Evolutionary conservation across 2,888 invertebrate species (phyloP).

Genomic region (Anoncus sp.): DNA sequence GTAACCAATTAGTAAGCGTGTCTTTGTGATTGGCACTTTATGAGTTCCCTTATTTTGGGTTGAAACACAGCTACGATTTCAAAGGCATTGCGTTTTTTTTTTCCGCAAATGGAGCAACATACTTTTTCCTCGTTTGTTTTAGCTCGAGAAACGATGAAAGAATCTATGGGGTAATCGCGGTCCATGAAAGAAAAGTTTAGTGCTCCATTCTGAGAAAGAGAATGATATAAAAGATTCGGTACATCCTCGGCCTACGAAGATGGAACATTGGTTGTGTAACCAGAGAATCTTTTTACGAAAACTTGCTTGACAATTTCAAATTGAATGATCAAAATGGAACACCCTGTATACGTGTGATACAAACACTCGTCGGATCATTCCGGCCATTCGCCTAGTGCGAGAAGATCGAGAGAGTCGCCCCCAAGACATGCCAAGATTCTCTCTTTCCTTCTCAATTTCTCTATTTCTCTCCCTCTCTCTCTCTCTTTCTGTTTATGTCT

Average conservation of each 20-base stretch:
- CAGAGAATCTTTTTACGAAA: neutral
- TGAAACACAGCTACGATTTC: too few species aligned
- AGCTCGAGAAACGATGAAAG: too few species aligned
- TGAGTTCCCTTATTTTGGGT: too few species aligned
- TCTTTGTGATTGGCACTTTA: too few species aligned
- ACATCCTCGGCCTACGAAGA: neutral
- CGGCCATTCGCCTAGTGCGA: constrained; percentile 39
- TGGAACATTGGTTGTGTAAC: neutral
- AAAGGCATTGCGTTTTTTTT: too few species aligned
- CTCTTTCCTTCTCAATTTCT: constrained; percentile 62
- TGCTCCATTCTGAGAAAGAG: neutral
- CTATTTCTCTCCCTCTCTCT: constrained; percentile 60
- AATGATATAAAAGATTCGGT: neutral
- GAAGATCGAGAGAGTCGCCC: constrained; percentile 49
- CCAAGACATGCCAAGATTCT: constrained; percentile 40
- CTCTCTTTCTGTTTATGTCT: constrained; percentile 61
- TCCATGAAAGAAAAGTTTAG: too few species aligned
- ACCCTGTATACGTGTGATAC: constrained; percentile 30
- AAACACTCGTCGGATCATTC: constrained; percentile 47
- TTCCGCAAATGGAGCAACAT: too few species aligned
- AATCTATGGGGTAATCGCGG: too few species aligned
- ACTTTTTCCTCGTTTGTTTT: too few species aligned
- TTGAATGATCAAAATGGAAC: constrained; percentile 3
- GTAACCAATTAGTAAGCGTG: too few species aligned
- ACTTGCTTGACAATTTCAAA: neutral